These are phyloP conservation scores for Drosophila hamatofila DNA, from an alignment of 2,888 invertebrate species.

Conservation along the genomic window DNA sequence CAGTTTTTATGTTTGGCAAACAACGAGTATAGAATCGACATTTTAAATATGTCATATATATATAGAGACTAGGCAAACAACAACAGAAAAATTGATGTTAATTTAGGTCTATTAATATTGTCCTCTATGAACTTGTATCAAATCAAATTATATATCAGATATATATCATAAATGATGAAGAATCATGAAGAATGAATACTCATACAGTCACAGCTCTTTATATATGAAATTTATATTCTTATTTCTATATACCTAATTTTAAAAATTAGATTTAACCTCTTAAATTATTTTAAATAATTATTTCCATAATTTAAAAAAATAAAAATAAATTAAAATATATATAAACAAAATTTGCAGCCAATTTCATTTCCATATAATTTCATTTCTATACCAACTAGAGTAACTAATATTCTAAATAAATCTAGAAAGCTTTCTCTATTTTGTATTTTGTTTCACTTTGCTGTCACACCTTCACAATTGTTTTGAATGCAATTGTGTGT, in stretches of 20 bases:
- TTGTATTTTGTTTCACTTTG: conserved; percentile 15
- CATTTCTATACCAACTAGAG: not conserved
- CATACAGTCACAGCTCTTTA: no score
- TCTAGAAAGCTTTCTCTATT: not conserved
- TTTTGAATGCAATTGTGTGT: conserved; percentile 18
- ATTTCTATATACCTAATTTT: not conserved
- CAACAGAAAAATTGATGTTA: no score
- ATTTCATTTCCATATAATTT: not conserved
- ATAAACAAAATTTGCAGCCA: no score
- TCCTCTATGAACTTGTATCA: not conserved
- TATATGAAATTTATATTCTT: not conserved
- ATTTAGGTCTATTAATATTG: no score
- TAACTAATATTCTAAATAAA: not conserved
- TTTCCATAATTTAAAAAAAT: not conserved
- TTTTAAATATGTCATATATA: no score
- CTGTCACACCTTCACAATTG: conserved; percentile 60
- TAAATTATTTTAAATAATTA: not conserved
- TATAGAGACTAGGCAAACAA: no score
- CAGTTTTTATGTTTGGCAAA: not conserved
- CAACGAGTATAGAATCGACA: no score
- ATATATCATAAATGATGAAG: not conserved
- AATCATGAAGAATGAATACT: no score
- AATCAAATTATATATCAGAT: not conserved
- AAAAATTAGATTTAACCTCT: not conserved
- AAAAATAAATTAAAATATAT: not conserved